Evolutionary conservation across 2,113 vertebrate species (phyloP), one percentile per base, ranked within the genome.

Genomic region (Chrysochloris asiatica): DNA sequence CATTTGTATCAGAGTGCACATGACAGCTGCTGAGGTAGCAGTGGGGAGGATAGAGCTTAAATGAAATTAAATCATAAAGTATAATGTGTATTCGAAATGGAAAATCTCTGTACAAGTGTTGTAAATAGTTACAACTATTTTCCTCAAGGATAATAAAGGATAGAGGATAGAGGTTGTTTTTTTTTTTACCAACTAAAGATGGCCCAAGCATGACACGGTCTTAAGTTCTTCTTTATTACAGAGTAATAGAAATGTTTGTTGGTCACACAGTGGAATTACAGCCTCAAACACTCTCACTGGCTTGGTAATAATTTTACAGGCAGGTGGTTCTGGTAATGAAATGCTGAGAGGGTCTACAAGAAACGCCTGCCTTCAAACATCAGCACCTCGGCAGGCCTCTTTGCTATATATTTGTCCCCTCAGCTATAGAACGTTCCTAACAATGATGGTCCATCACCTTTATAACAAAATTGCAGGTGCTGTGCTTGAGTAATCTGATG

Each of bases 311-410:
- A 38, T 41, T 85, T 50, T 13, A 38, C 19, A 85, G 47, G 61
- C 93, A 92, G 83, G 78, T 93, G 89, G 78, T 7, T 3, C n/a
- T 48, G 86, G 26, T 86, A 65, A 91, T 91, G 82, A 85, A 77
- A 75, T 13, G 43, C 69, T 89, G 69, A 72, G 50, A 45, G 47
- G 10, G 56, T 76, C 78, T 83, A 30, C 63, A 73, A 92, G 89
- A 79, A 85, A 90, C 94, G 95, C 94, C 94, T 95, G 91, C 90
- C 48, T 48, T 22, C 30, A 14, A 38, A 54, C 6, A 72, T 79
- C 24, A 59, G 50, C n/a, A 69, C 77, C 52, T 24, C 52, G 2
- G 78, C 36, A 11, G 4, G 38, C 50, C 45, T 19, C 75, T 52
- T 77, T 72, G 41, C 41, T n/a, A n/a, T 59, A 21, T 12, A 38